Conservation (phyloP, 1,140 invertebrate genomes). For the Cydia amplana region DNA sequence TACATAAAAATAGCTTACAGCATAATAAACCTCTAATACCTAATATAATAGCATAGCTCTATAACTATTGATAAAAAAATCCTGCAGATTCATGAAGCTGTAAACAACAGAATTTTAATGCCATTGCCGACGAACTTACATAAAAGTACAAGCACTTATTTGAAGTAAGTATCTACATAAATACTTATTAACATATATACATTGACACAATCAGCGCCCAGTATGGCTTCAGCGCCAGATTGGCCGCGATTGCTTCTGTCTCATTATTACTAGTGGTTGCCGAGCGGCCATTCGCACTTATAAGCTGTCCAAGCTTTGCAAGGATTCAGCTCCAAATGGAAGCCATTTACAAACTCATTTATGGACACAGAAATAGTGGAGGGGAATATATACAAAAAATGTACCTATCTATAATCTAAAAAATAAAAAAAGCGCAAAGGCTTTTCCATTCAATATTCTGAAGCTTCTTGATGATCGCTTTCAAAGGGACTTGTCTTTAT, state of each 20-base stretch:
- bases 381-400: neutral
- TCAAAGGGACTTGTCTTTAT: slow-evolving; percentile 45
- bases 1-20: too few species aligned
- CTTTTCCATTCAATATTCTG: neutral
- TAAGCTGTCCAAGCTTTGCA: slow-evolving; percentile 31
- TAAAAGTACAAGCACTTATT: too few species aligned
- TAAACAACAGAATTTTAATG: too few species aligned
- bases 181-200: too few species aligned
- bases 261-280: slow-evolving; percentile 1
- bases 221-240: slow-evolving; percentile 21
- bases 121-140: too few species aligned
- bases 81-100: too few species aligned
- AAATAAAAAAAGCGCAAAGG: too few species aligned
- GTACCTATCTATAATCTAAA: neutral
- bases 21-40: too few species aligned
- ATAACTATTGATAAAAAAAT: too few species aligned
- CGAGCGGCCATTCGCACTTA: slow-evolving; percentile 10
- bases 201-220: neutral
- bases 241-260: slow-evolving; percentile 2
- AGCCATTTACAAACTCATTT: neutral
- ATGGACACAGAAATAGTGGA: too few species aligned
- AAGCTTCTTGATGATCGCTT: neutral
- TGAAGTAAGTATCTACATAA: too few species aligned
- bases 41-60: too few species aligned
- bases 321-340: slow-evolving; percentile 14